Evolutionary conservation across 2,888 invertebrate species (phyloP).

Genomic region (Brenthis daphne): DNA sequence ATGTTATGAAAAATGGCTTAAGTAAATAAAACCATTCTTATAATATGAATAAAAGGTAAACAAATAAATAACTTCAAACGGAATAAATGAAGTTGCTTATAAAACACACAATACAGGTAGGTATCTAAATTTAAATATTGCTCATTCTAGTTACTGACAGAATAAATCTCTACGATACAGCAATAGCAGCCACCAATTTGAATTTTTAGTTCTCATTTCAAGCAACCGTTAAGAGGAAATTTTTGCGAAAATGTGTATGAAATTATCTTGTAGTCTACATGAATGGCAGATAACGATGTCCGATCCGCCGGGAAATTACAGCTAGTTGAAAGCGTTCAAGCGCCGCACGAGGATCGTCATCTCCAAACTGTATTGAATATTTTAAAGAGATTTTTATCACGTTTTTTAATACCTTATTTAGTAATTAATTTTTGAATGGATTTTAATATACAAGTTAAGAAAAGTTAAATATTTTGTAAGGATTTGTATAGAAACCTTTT

Average conservation of each 20-base stretch:
- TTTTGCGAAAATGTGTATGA: conserved; percentile 31
- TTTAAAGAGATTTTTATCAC: conserved; percentile 20
- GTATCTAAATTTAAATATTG: conserved; percentile 6
- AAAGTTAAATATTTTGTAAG: no score
- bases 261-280: conserved; percentile 55
- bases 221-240: neutral
- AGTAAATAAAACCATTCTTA: no score
- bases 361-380: conserved; percentile 20
- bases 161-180: neutral
- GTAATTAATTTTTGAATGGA: neutral
- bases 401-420: neutral
- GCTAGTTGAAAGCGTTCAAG: conserved; percentile 52
- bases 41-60: neutral
- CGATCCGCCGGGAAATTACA: conserved; percentile 67
- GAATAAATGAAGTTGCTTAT: neutral
- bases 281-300: conserved; percentile 72
- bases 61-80: neutral
- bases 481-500: no score
- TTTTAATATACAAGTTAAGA: neutral
- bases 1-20: no score
- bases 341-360: conserved; percentile 32
- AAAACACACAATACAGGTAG: neutral
- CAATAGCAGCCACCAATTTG: conserved; percentile 6
- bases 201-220: conserved; percentile 1
- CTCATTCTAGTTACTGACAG: neutral